These are phyloP conservation scores for Agrypnus murinus DNA, from an alignment of 2,888 invertebrate species.

Conservation along the genomic window DNA sequence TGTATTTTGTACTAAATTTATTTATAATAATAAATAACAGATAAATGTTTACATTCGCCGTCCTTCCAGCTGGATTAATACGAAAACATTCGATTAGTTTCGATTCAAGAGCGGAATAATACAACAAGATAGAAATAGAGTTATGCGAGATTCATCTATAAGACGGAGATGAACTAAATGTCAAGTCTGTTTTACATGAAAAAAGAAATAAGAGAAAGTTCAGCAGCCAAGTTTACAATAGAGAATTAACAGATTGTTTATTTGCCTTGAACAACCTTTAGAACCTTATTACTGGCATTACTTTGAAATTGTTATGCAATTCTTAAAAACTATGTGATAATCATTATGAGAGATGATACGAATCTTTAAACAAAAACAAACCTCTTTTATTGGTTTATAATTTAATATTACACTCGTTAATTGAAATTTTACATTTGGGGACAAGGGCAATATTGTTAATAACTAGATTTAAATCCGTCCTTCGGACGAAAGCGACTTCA, in stretches of 20 bases:
- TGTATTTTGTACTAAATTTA: constrained; percentile 48
- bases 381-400: too few species aligned
- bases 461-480: too few species aligned
- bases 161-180: constrained; percentile 41
- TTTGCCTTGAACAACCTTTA: too few species aligned
- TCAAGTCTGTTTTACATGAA: constrained; percentile 49
- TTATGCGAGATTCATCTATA: neutral
- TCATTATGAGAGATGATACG: too few species aligned
- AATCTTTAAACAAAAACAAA: too few species aligned
- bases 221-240: neutral
- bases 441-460: too few species aligned
- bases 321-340: too few species aligned
- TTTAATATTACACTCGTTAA: too few species aligned
- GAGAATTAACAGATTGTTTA: neutral
- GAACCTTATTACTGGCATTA: too few species aligned
- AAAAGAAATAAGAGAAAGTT: constrained; percentile 10
- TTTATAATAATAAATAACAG: constrained; percentile 50
- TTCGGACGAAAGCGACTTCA: too few species aligned
- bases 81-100: constrained; percentile 41
- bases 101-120: constrained; percentile 12
- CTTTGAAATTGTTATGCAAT: too few species aligned
- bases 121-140: constrained; percentile 22
- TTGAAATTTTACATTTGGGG: too few species aligned
- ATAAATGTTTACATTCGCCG: constrained; percentile 52
- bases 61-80: constrained; percentile 48